Percentiles rank a stretch among this genome's conserved stretches.
Evolutionary conservation across 1,140 invertebrate genomes (phyloP).

Genomic region (Drosophila ironensis): DNA sequence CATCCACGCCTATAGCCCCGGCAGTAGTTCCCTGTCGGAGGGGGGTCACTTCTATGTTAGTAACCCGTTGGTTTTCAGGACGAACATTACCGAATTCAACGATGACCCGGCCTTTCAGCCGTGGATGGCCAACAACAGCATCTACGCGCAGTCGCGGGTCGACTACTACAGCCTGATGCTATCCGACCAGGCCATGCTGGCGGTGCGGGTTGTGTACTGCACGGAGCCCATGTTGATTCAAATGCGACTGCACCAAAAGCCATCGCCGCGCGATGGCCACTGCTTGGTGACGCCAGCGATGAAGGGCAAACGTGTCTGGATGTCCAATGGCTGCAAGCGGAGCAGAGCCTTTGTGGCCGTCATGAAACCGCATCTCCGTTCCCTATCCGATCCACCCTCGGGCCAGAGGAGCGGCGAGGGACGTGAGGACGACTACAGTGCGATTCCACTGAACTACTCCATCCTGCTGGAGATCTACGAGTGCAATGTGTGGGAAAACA

Average conservation of each 20-base stretch:
- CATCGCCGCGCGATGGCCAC: neutral
- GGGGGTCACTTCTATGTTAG: neutral
- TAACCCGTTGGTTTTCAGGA: neutral
- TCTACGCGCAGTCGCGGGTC: neutral
- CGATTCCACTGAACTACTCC: constrained; percentile 11
- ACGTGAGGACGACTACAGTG: neutral
- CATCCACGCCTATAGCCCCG: constrained; percentile 10
- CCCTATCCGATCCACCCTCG: too few relatives aligned
- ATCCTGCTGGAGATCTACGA: constrained; percentile 23
- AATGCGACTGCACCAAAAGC: constrained; percentile 9
- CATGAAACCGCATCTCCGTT: too few relatives aligned
- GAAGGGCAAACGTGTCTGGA: constrained; percentile 22
- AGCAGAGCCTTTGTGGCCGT: constrained; percentile 16
- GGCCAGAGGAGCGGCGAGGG: neutral
- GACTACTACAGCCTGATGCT: constrained; percentile 14
- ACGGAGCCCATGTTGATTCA: constrained; percentile 1
- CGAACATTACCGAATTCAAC: constrained; percentile 10
- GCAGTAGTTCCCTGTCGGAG: neutral
- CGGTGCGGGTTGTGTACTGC: constrained; percentile 11
- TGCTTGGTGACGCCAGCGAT: constrained; percentile 7
- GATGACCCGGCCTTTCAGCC: neutral
- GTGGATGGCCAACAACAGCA: constrained; percentile 15
- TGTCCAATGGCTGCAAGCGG: neutral
- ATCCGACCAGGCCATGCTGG: neutral
- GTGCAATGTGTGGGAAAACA: constrained; percentile 21